phyloP scores from a whole-genome alignment of 2,113 vertebrate species.

The Psophia crepitans region DNA sequence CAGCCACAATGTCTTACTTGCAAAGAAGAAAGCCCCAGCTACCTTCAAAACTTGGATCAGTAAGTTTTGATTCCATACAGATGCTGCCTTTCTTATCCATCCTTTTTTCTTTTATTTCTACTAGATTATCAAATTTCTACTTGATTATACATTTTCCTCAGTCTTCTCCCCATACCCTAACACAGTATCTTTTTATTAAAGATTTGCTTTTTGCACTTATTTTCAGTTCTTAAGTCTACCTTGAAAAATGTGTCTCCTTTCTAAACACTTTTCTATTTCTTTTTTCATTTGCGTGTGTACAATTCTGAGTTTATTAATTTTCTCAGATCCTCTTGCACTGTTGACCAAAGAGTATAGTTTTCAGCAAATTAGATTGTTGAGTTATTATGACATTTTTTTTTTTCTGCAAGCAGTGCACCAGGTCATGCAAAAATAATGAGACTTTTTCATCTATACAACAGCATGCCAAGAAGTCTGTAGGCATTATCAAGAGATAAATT shows the following conservation, averaged over 20 bases:
- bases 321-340: background rate
- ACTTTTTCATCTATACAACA: background rate
- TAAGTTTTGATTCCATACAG: background rate
- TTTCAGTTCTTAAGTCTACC: background rate
- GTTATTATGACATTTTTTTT: background rate
- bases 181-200: background rate
- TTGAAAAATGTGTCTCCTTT: background rate
- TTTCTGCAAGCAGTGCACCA: background rate
- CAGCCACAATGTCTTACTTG: accelerated
- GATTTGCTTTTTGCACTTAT: background rate
- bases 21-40: background rate
- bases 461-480: background rate
- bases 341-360: background rate
- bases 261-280: background rate
- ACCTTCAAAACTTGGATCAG: background rate
- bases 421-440: background rate
- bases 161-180: background rate
- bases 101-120: background rate
- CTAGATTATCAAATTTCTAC: background rate
- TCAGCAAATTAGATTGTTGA: background rate
- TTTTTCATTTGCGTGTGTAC: background rate
- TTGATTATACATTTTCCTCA: background rate
- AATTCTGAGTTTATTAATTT: background rate
- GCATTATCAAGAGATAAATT: background rate
- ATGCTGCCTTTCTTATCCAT: background rate